Evolutionary conservation across 1,140 invertebrate species (phyloP).

Genomic region (Bombus cullumanus): DNA sequence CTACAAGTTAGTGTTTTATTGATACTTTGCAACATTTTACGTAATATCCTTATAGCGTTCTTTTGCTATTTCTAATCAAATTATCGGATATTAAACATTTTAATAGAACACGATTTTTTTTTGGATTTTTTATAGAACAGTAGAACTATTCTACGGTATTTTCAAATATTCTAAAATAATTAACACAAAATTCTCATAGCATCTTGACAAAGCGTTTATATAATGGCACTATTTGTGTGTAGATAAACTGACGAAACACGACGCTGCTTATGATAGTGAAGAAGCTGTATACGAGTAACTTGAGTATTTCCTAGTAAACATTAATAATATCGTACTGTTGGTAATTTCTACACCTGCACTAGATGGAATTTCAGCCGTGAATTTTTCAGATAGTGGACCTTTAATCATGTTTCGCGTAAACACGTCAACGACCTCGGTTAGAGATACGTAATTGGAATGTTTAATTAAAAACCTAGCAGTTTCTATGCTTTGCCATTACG

Average conservation of each 20-base stretch:
- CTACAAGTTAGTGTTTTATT: too few species aligned
- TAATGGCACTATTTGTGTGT: not conserved
- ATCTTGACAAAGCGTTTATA: not conserved
- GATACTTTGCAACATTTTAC: too few species aligned
- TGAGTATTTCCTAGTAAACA: slow-evolving; percentile 37
- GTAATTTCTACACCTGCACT: slow-evolving; percentile 16
- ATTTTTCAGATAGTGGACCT: not conserved
- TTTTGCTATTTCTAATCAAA: too few species aligned
- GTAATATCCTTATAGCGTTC: too few species aligned
- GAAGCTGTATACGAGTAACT: slow-evolving; percentile 12
- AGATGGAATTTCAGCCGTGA: slow-evolving; percentile 23
- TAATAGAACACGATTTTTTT: too few species aligned
- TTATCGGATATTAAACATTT: too few species aligned
- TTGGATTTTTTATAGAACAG: too few species aligned
- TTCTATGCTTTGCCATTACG: too few species aligned
- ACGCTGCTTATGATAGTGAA: slow-evolving; percentile 15
- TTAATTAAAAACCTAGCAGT: not conserved
- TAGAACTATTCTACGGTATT: too few species aligned
- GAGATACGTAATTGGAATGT: not conserved
- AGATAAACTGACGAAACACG: slow-evolving; percentile 30
- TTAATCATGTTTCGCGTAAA: not conserved
- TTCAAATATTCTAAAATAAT: too few species aligned
- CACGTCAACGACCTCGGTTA: not conserved
- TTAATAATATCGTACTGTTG: not conserved
- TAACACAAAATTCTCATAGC: too few species aligned